Evolutionary conservation across 2,113 vertebrate species (phyloP).

Genomic region (Nestor notabilis): DNA sequence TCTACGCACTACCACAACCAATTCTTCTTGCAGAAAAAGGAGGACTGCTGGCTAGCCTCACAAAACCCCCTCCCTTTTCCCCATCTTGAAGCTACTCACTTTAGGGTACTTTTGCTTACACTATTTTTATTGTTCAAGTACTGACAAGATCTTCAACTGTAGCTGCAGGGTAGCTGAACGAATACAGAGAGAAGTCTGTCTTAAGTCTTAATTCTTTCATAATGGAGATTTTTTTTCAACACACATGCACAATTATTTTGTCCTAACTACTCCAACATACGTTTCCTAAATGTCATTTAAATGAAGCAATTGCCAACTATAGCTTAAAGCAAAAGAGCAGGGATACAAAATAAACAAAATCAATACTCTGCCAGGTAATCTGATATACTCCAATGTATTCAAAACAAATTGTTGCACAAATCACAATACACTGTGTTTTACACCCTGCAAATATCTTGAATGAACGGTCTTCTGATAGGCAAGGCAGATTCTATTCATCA

Average conservation of each 20-base stretch:
- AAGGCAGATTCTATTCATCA: background rate
- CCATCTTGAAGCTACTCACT: background rate
- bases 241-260: background rate
- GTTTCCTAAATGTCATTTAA: conserved; percentile 45
- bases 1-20: background rate
- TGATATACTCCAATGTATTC: background rate
- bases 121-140: background rate
- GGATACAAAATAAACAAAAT: background rate
- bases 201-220: background rate
- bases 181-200: background rate
- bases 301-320: background rate
- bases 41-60: background rate
- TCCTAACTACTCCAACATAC: conserved; percentile 6
- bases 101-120: background rate
- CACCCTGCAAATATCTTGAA: background rate
- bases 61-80: background rate
- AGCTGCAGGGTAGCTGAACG: background rate
- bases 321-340: background rate
- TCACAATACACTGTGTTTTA: background rate
- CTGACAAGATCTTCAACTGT: background rate
- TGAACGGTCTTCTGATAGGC: background rate
- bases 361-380: background rate
- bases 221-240: background rate
- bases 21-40: background rate
- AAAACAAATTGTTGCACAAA: background rate